Conservation (phyloP, 2,888 invertebrate species). For the Amblyjoppa fuscipennis region DNA sequence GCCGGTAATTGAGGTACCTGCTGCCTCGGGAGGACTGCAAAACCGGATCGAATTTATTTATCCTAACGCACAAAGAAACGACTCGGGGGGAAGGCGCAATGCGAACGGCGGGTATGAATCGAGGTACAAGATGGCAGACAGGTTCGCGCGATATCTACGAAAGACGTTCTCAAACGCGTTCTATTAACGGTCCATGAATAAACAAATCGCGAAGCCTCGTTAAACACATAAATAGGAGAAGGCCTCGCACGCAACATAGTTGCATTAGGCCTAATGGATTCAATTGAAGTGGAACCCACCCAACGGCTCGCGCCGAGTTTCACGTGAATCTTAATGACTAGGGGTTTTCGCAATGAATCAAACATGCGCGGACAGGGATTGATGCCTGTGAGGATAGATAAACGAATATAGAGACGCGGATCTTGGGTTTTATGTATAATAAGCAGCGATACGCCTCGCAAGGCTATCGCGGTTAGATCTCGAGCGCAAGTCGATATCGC, state of each 20-base stretch:
- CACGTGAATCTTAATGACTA: slow-evolving; percentile 47
- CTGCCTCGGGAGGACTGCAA: slow-evolving; percentile 54
- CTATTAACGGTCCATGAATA: slow-evolving; percentile 45
- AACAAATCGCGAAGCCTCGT: slow-evolving; percentile 52
- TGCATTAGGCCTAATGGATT: slow-evolving; percentile 35
- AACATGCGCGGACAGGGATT: slow-evolving; percentile 43
- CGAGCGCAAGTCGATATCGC: slow-evolving; percentile 71
- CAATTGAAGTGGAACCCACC: not conserved
- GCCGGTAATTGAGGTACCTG: slow-evolving; percentile 63
- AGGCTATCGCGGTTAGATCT: slow-evolving; percentile 47
- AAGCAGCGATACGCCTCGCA: slow-evolving; percentile 46
- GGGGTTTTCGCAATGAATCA: slow-evolving; percentile 24
- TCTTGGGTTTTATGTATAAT: slow-evolving; percentile 30
- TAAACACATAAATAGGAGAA: slow-evolving; percentile 58
- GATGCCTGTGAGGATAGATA: slow-evolving; percentile 10
- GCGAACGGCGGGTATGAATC: not conserved
- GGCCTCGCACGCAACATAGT: slow-evolving; percentile 31
- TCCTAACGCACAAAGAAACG: slow-evolving; percentile 11
- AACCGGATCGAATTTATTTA: slow-evolving; percentile 54
- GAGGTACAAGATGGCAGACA: slow-evolving; percentile 3
- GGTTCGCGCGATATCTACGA: not conserved
- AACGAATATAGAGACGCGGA: not conserved
- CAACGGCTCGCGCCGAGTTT: slow-evolving; percentile 13
- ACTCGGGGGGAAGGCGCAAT: not conserved
- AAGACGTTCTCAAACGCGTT: slow-evolving; percentile 8